Percentiles rank a stretch among this genome's conserved stretches.
phyloP scores from a whole-genome alignment of 2,797 vertebrate genomes.

The Phoebastria nigripes region DNA sequence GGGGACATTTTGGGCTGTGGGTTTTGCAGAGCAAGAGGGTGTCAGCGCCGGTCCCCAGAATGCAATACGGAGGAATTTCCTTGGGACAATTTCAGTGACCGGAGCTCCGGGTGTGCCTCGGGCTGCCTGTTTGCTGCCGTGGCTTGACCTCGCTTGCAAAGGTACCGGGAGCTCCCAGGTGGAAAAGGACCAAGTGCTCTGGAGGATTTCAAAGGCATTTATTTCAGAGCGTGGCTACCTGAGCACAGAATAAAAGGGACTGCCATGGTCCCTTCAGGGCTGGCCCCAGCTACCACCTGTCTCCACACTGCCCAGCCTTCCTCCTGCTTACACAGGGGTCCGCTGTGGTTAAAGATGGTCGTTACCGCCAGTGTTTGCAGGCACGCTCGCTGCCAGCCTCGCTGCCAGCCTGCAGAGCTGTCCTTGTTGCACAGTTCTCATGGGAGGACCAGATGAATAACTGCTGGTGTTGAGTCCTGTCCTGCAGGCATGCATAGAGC shows the following conservation, averaged over 20 bases:
- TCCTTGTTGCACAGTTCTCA: not conserved
- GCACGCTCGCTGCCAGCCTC: too few species aligned
- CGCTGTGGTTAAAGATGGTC: not conserved
- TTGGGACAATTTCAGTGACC: not conserved
- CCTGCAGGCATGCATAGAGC: not conserved
- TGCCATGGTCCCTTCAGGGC: accelerated
- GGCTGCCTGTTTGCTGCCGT: not conserved
- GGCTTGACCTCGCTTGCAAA: accelerated
- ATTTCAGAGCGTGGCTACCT: not conserved
- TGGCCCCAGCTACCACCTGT: too few species aligned
- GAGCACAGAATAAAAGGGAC: not conserved
- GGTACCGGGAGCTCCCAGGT: not conserved
- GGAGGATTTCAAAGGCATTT: not conserved
- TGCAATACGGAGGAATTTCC: not conserved
- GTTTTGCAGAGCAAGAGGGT: not conserved
- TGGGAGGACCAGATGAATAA: not conserved
- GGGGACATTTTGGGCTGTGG: not conserved
- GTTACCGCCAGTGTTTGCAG: accelerated
- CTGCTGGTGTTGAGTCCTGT: not conserved
- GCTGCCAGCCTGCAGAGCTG: not conserved
- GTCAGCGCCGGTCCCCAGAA: not conserved
- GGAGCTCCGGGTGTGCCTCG: not conserved
- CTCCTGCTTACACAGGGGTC: not conserved
- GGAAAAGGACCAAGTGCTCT: not conserved
- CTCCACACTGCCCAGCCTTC: not conserved